These are phyloP conservation scores for Leucopsar rothschildi DNA, from an alignment of 2,113 vertebrate genomes.

Conservation along the genomic window DNA sequence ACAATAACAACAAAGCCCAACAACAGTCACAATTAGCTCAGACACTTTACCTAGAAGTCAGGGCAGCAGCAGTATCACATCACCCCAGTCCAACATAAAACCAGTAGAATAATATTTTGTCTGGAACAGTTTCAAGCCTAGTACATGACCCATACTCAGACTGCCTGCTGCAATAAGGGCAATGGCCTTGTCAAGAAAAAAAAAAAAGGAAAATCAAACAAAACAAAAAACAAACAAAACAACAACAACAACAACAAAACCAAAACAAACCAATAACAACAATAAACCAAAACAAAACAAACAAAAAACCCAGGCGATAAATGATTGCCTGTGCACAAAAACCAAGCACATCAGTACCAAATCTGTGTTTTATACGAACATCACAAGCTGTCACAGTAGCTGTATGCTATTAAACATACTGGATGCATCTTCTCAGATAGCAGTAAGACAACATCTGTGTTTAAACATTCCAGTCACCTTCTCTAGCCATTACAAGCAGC, in stretches of 20 bases:
- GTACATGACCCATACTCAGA: background rate
- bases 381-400: background rate
- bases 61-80: background rate
- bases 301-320: background rate
- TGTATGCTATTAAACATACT: background rate
- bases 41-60: background rate
- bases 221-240: no score
- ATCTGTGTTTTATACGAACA: background rate
- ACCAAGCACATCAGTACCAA: background rate
- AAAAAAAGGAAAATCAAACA: background rate
- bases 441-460: background rate
- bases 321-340: background rate
- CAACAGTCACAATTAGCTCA: background rate
- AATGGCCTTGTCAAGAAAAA: background rate
- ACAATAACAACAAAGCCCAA: background rate
- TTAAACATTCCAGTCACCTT: background rate
- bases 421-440: background rate
- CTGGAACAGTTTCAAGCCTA: conserved; percentile 16
- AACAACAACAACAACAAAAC: no score
- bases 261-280: no score
- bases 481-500: background rate
- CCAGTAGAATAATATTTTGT: conserved; percentile 28
- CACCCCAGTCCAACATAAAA: conserved; percentile 2
- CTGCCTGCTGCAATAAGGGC: background rate
- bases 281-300: no score